Evolutionary conservation across 2,888 invertebrate species (phyloP), one percentile per base, ranked within the genome.

Genomic region (Endotricha flammealis): DNA sequence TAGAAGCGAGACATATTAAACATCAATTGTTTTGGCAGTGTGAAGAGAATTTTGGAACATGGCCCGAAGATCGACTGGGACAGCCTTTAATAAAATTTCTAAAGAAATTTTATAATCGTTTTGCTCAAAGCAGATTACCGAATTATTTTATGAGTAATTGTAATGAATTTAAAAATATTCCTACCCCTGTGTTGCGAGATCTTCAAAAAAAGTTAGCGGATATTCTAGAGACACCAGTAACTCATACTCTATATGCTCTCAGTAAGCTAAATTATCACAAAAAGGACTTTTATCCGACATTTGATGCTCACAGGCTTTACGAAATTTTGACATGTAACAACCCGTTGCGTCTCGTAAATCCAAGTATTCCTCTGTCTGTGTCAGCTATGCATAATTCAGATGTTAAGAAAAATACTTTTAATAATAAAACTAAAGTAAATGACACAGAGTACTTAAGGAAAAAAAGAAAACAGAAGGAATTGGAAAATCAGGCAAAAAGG

Each of bases 21-120:
- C 91, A 90, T 45, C 90, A 92, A 54, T 69, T 95, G 16, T 93
- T 94, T 65, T 93, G 92, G 92, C 90, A 94, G 73, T 91, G 93
- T 50, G 94, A 95, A 71, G 87, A 90, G 39, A 90, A 92, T 51
- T 91, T 88, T 49, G 88, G 88, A 1, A 89, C 88, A 40, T 95
- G 94, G 93, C 90, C 91, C 0, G 93, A 93, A 60, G 91, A 92
- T 59, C 87, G 91, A 32, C 77, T 93, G 1, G 95, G 95, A 2
- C 90, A 90, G 57, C 89, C 90, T 12, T 59, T 95, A 8, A 66
- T 90, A 29, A 67, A 88, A 6, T 89, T 94, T 45, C 76, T 95
- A 4, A 76, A 86, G 31, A 88, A 87, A 8, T 88, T 95, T 40
- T 91, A 91, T 54, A 64, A 82, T 1, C 80, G 88, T 32, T 86